Evolutionary conservation across 2,113 vertebrate genomes (phyloP), one percentile per base, ranked within the genome.

Genomic region (Anoura caudifer): DNA sequence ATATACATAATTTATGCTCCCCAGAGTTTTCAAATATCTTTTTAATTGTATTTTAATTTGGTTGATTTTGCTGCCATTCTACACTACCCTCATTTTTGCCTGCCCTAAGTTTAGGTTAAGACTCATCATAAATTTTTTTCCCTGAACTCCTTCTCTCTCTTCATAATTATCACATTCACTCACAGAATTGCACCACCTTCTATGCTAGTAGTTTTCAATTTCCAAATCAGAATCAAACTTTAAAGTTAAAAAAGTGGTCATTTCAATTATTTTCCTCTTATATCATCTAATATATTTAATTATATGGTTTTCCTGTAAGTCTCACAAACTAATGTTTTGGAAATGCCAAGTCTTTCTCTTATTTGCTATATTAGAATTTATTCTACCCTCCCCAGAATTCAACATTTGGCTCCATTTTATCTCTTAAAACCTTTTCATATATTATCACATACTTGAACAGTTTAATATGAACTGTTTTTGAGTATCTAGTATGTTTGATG

Each of bases 1-100:
- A 26, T 22, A 2, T 28, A 36, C 33, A 72, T 26, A 24, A 56
- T 4, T 41, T 36, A 69, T 31, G 36, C 45, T 87, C 14, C 41
- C n/a, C 16, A 33, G 4, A 90, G 14, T 5, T 92, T 89, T 92
- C 11, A 33, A 77, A 22, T 73, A 52, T 28, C 52, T 87, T 89
- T 28, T 17, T 38, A 0, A 73, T 7, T 50, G 4, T 20, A 52
- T 12, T 2, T 80, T 36, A 59, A 41, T 38, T 41, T 24, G 50
- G 7, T 52, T 6, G 7, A 87, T 2, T 72, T 43, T 59, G 8
- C n/a, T 69, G 7, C 22, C 26, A 14, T 6, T 63, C 33, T 67
- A 47, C 8, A 3, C 5, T 4, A 3, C 0, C 13, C 4, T 38
- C 3, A 67, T 0, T 1, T 91, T 61, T 77, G 4, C 4, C n/a